A percentile compares a stretch with the other conserved stretches of the same genome.
These are phyloP conservation scores for Pygoscelis antarcticus DNA, from an alignment of 2,113 vertebrate species.

Conservation along the genomic window DNA sequence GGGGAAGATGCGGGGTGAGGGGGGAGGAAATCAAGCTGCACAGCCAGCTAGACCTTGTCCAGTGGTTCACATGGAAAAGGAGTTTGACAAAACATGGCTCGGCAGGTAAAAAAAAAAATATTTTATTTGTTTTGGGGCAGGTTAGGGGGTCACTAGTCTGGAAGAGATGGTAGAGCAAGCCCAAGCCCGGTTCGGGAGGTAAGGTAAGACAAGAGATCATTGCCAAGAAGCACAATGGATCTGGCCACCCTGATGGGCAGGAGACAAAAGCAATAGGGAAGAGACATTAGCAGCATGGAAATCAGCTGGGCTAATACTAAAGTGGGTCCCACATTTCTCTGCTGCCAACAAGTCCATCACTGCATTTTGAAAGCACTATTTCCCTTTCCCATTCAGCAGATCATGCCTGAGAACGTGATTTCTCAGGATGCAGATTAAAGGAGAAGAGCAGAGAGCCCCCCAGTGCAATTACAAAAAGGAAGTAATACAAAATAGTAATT, in stretches of 20 bases:
- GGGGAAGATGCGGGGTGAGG: neutral
- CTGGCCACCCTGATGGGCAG: neutral
- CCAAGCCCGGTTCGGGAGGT: neutral
- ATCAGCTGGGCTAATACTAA: neutral
- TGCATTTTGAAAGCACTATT: neutral
- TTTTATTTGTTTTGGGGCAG: neutral
- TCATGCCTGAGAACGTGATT: conserved; percentile 3
- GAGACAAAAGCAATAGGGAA: neutral
- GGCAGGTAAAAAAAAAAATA: neutral
- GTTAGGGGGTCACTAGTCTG: neutral
- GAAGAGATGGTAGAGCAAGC: neutral
- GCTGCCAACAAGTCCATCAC: neutral
- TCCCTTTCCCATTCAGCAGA: neutral
- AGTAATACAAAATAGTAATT: conserved; percentile 58
- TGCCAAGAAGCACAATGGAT: neutral
- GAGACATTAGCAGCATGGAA: neutral
- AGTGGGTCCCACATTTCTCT: neutral
- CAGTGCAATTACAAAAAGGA: conserved; percentile 55
- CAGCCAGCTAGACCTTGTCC: neutral
- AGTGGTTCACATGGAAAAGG: neutral
- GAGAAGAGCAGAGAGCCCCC: conserved; percentile 38
- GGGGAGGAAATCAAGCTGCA: neutral
- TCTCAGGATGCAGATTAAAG: conserved; percentile 53
- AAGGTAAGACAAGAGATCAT: neutral
- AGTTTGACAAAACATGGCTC: neutral